These are phyloP conservation scores for Nestor notabilis DNA, from an alignment of 2,113 vertebrate species.

Conservation along the genomic window DNA sequence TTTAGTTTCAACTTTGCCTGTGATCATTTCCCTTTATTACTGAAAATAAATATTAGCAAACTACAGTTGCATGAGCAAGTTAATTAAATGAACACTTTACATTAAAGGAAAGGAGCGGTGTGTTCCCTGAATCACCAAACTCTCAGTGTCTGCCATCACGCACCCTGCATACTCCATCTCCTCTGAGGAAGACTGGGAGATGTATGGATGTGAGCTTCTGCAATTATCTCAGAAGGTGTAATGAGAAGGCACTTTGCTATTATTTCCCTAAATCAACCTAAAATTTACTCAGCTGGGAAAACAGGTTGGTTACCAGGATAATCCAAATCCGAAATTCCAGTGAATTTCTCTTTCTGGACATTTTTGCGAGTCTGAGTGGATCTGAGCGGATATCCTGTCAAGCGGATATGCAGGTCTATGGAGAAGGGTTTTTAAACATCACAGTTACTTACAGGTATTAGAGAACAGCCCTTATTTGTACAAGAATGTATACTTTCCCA, in stretches of 20 bases:
- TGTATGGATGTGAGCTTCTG: not conserved
- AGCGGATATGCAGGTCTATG: not conserved
- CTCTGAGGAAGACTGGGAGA: not conserved
- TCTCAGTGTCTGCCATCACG: not conserved
- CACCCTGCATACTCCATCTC: accelerated
- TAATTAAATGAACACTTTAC: not conserved
- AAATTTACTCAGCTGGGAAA: not conserved
- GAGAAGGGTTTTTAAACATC: not conserved
- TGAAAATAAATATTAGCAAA: not conserved
- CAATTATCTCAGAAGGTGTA: not conserved
- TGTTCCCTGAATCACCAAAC: not conserved
- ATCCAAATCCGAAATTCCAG: not conserved
- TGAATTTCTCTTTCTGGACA: not conserved
- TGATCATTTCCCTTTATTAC: not conserved
- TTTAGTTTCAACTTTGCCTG: not conserved
- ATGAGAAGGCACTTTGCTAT: not conserved
- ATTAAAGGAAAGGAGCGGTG: not conserved
- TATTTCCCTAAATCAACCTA: not conserved
- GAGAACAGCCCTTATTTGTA: not conserved
- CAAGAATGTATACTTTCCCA: not conserved
- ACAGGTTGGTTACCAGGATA: not conserved
- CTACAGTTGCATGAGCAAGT: not conserved
- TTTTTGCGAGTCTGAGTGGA: not conserved
- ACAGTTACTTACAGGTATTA: not conserved
- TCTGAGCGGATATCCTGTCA: too few species aligned